Evolutionary conservation across 2,113 vertebrate genomes (phyloP), one percentile per base, ranked within the genome.

Genomic region (Tupaia tana): DNA sequence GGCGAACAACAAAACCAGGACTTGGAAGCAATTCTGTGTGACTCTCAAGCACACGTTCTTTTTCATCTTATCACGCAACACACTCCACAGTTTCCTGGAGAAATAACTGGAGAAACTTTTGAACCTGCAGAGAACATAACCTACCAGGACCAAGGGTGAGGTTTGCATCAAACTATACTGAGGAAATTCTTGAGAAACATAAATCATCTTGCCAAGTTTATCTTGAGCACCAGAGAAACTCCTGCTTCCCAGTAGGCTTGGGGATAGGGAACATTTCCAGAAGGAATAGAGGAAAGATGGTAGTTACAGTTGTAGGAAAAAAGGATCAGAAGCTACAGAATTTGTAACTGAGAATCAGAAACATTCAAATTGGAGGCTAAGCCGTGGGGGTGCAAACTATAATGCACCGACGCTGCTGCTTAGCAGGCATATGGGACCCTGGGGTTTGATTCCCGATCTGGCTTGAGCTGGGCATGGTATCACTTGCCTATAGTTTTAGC

Each of bases 171-270:
- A 66, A 92, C 31, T 29, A 20, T 82, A 34, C 9, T 89, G 67
- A 79, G 73, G 15, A 80, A 84, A 73, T 80, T 77, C 63, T 91
- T 89, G 66, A 94, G n/a, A 54, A 86, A 89, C 67, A 92, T 31
- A 94, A 56, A 73, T 29, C 63, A 69, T 82, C 31, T 73, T 93
- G 79, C 63, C 24, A 43, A 67, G 20, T 83, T 89, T 84, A 79
- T 90, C 59, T 88, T 31, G 24, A 86, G 20, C 34, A 71, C 27
- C 10, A 78, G 58, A 66, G 80, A 89, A 93, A 75, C 15, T 54
- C 63, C 19, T 78, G 11, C 52, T 86, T 86, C 22, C 31, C 22
- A 61, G 22, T 6, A 63, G 63, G 14, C 25, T 10, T 67, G 25
- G 31, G n/a, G 25, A 25, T 56, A 82, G 15, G 4, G 31, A 24